Evolutionary conservation across 2,113 vertebrate genomes (phyloP).

Genomic region (Solea solea): DNA sequence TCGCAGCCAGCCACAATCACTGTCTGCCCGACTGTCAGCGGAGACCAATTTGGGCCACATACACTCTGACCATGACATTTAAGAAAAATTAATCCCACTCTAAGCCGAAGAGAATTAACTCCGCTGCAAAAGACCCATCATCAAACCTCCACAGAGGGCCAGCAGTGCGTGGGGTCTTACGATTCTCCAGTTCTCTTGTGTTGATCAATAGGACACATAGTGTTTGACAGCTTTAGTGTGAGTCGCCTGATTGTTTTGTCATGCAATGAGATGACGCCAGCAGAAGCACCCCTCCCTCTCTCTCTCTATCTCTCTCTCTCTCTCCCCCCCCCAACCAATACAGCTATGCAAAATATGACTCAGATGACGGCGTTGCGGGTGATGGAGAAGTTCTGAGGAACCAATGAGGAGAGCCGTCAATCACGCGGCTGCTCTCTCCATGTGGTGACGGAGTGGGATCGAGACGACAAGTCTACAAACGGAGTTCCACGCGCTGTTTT

Average conservation of each 20-base stretch:
- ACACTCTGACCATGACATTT: constrained; percentile 70
- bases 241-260: constrained; percentile 15
- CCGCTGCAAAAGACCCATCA: constrained; percentile 13
- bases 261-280: constrained; percentile 1
- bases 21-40: constrained; percentile 59
- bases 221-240: constrained; percentile 38
- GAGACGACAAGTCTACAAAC: background rate
- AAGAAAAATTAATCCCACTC: constrained; percentile 60
- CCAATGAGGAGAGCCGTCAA: constrained; percentile 33
- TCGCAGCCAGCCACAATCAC: constrained; percentile 67
- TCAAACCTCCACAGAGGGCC: constrained; percentile 14
- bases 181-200: constrained; percentile 23
- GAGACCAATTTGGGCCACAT: constrained; percentile 68
- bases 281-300: constrained; percentile 6
- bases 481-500: background rate
- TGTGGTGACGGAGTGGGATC: constrained; percentile 7
- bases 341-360: constrained; percentile 22
- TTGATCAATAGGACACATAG: constrained; percentile 35
- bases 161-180: background rate
- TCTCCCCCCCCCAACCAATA: background rate
- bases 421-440: constrained; percentile 15
- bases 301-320: background rate
- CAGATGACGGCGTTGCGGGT: constrained; percentile 21
- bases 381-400: constrained; percentile 30
- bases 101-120: constrained; percentile 55